These are phyloP conservation scores for Darwinula stevensoni DNA, from an alignment of 2,888 invertebrate species.

Conservation along the genomic window DNA sequence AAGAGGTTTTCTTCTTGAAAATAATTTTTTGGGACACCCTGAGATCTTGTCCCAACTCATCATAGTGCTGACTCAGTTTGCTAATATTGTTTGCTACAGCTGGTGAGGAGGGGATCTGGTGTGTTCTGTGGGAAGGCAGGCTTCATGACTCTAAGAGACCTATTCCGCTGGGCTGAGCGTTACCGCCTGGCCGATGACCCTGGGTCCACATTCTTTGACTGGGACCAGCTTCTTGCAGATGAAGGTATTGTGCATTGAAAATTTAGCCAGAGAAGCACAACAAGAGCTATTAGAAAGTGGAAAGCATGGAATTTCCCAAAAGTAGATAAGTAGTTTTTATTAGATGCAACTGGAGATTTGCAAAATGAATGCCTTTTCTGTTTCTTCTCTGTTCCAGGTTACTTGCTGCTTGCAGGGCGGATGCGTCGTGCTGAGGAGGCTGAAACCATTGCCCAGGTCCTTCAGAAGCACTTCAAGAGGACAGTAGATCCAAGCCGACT, in stretches of 20 bases:
- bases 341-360: not conserved
- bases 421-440: constrained; percentile 59
- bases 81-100: too few species aligned
- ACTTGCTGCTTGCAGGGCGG: constrained; percentile 67
- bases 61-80: too few species aligned
- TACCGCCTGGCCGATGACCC: constrained; percentile 40
- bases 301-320: too few species aligned
- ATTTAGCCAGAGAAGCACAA: not conserved
- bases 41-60: too few species aligned
- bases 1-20: too few species aligned
- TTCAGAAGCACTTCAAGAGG: constrained; percentile 47
- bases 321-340: too few species aligned
- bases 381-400: constrained; percentile 22
- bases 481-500: constrained; percentile 34
- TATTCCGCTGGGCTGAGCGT: constrained; percentile 84
- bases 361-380: not conserved
- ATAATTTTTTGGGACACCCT: too few species aligned
- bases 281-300: not conserved
- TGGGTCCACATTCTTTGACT: constrained; percentile 42
- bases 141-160: constrained; percentile 73
- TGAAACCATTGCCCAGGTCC: constrained; percentile 41
- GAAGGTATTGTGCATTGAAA: constrained; percentile 30
- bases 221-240: constrained; percentile 88
- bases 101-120: constrained; percentile 45
- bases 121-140: constrained; percentile 66